Evolutionary conservation across 2,797 vertebrate species (phyloP), one percentile per base, ranked within the genome.

Genomic region (Bovichtus diacanthus): DNA sequence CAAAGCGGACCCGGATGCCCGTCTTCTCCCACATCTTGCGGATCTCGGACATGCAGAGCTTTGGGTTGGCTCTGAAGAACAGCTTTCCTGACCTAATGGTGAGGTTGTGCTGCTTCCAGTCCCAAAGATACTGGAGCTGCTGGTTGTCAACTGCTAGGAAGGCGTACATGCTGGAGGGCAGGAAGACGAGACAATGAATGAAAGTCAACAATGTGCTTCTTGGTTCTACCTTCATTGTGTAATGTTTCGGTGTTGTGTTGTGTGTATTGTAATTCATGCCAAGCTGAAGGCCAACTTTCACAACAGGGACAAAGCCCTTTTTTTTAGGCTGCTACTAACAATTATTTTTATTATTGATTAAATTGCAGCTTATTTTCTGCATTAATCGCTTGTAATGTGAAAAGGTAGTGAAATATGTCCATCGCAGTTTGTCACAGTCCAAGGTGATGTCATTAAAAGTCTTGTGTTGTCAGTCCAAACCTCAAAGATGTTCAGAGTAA

Each of bases 51-150:
- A 96, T 95, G 65, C 98, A 99, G 31, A 99, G 93, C 70, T 97
- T 99, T 39, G 97, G 98, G 90, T 99, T 99, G 85, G 95, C 96
- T 3, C 96, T 95, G 70, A 99, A 99, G 88, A 94, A 97, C 88
- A 99, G 96, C 65, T 97, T 98, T 46, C 98, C 98, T 0, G 93
- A 81, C 60, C 90, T 95, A 93, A 99, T 97, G 46, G 97, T 99
- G 88, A 99, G 93, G 91, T 99, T 99, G 89, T 98, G 98, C 83
- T 97, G 97, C 78, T 96, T 96, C 98, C 98, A 99, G 94, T 99
- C 98, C 98, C 98, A 99, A 3, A 99, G 95, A 68, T 97, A 97
- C 94, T 99, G 97, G 46, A 99, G 94, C 89, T 99, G 96, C 90
- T 98, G 97, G 96, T 99, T 99, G 92, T 99, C 97, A 18, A 98